Base-by-base conservation (phyloP, 1,140 invertebrate species). In the Megalopta genalis region DNA sequence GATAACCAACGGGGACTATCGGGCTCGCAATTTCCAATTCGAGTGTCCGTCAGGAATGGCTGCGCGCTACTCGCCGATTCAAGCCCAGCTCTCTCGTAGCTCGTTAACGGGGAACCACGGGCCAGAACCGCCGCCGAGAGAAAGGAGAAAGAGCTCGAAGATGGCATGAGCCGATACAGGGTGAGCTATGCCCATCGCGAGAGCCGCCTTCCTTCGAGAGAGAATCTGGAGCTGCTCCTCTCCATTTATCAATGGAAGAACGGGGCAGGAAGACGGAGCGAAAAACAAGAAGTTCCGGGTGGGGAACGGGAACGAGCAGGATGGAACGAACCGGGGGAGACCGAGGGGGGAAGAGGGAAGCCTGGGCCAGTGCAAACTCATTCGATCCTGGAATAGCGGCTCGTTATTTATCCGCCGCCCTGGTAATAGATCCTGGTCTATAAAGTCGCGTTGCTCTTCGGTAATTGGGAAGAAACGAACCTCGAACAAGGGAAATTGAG, bases 331-430 rank as follows among this genome's bases (percentile, higher is more conserved):
- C n/a, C n/a, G 57, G 54, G 27, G 46, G 54, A 49, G 27, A 69
- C 16, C 66, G 66, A 7, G 66, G 59, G 10, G 46, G 64, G 39
- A 75, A 70, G 39, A 80, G 39, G 65, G 46, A 74, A 73, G 67
- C 52, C 54, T 39, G 63, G 66, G 46, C 80, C 72, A 73, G 77
- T 83, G 86, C 69, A 84, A 87, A 90, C 88, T 90, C 87, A 88
- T 91, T 91, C 86, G 83, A 79, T 86, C 63, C 80, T 74, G 80
- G 72, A 89, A 87, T 84, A 84, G 79, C 78, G 67, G 70, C 86
- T 86, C 82, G 88, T 91, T 91, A 91, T 90, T 91, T 90, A 91
- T 90, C 86, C 87, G 75, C 57, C 77, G 66, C 64, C 67, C 25
- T 67, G 75, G 89, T 88, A 89, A 91, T 90, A 88, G 84, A 88